Percentiles rank a stretch among this genome's conserved stretches.
Conservation (phyloP, 2,113 vertebrate species). For the Austrofundulus limnaeus region DNA sequence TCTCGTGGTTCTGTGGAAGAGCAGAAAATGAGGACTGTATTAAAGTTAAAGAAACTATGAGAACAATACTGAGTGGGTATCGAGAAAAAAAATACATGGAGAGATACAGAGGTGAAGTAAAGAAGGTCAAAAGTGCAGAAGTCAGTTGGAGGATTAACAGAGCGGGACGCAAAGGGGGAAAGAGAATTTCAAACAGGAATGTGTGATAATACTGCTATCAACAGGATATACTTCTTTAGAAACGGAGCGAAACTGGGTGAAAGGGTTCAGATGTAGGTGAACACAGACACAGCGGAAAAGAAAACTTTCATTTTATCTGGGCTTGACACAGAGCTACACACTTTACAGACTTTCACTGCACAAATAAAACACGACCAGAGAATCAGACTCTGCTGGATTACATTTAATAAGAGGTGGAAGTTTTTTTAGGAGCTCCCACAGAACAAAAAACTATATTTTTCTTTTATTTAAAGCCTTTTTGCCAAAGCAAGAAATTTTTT, state of each 20-base stretch:
- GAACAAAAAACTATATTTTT: conserved; percentile 23
- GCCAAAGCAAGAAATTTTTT: background rate
- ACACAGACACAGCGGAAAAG: background rate
- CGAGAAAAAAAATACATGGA: conserved; percentile 3
- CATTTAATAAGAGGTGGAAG: conserved; percentile 22
- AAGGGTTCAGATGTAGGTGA: conserved; percentile 2
- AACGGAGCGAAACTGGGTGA: conserved; percentile 4
- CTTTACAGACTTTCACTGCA: background rate
- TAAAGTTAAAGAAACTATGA: conserved; percentile 17
- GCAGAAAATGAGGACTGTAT: conserved; percentile 4
- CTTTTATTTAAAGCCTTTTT: conserved; percentile 14
- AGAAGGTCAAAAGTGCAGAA: conserved; percentile 1
- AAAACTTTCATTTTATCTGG: conserved; percentile 20
- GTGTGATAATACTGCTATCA: background rate
- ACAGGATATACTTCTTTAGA: background rate
- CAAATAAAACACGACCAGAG: background rate
- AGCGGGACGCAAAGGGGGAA: background rate
- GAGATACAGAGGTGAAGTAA: background rate
- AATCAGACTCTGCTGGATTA: conserved; percentile 7
- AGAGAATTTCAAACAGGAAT: background rate
- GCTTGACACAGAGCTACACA: conserved; percentile 4
- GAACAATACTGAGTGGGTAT: conserved; percentile 14
- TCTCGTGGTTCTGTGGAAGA: conserved; percentile 89
- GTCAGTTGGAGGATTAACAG: background rate
- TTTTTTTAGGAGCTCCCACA: conserved; percentile 4